Evolutionary conservation across 2,113 vertebrate species (phyloP).

Genomic region (Polyodon spathula): DNA sequence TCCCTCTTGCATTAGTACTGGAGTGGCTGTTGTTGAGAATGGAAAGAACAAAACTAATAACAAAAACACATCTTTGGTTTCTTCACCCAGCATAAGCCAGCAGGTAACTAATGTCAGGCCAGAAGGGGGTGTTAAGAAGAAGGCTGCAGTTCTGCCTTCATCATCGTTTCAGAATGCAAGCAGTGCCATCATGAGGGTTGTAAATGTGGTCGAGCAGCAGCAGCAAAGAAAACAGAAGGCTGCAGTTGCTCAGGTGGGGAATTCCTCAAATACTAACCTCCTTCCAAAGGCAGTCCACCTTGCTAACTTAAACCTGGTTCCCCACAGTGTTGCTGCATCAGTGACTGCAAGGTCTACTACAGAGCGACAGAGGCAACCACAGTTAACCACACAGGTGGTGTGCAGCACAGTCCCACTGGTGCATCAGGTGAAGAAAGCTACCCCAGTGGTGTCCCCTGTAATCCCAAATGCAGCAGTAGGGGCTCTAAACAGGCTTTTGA

Average conservation of each 20-base stretch:
- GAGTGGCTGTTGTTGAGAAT: slow-evolving; percentile 36
- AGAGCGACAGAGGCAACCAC: slow-evolving; percentile 53
- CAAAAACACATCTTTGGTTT: slow-evolving; percentile 18
- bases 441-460: slow-evolving; percentile 35
- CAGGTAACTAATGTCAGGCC: slow-evolving; percentile 37
- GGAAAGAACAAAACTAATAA: slow-evolving; percentile 37
- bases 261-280: slow-evolving; percentile 47
- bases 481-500: slow-evolving; percentile 77
- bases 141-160: slow-evolving; percentile 17
- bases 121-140: slow-evolving; percentile 27
- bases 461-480: slow-evolving; percentile 54
- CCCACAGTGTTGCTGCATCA: slow-evolving; percentile 84
- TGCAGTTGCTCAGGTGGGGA: slow-evolving; percentile 15
- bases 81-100: slow-evolving; percentile 33
- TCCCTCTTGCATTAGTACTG: slow-evolving; percentile 22
- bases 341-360: slow-evolving; percentile 65
- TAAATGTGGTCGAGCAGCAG: slow-evolving; percentile 29
- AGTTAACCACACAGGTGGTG: slow-evolving; percentile 55
- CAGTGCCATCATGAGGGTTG: slow-evolving; percentile 37
- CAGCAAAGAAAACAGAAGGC: slow-evolving; percentile 51
- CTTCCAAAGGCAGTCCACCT: slow-evolving; percentile 90
- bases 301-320: slow-evolving; percentile 91
- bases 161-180: slow-evolving; percentile 37
- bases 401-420: slow-evolving; percentile 76
- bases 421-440: slow-evolving; percentile 80